A percentile compares a stretch with the other conserved stretches of the same genome.
phyloP scores from a whole-genome alignment of 2,888 invertebrate species.

The Drosophila anomalata region DNA sequence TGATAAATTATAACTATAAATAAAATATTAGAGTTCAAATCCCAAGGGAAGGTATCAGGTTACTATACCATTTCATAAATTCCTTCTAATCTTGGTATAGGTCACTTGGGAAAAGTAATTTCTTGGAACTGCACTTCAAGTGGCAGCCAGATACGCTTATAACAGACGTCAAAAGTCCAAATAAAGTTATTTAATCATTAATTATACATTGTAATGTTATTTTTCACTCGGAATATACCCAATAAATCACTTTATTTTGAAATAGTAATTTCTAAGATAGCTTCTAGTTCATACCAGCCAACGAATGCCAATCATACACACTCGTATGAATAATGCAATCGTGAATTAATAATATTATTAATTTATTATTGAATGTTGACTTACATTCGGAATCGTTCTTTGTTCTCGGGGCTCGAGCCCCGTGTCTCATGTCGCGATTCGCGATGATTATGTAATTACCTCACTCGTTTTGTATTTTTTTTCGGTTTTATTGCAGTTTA shows the following conservation, averaged over 20 bases:
- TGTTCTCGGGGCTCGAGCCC: conserved; percentile 20
- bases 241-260: not conserved
- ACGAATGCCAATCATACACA: not conserved
- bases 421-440: conserved; percentile 17
- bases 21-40: not conserved
- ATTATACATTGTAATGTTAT: not conserved
- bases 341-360: conserved; percentile 22
- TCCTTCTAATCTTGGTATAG: conserved; percentile 26
- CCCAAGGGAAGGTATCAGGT: not conserved
- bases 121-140: conserved; percentile 25
- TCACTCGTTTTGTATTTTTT: conserved; percentile 18
- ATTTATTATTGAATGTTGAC: conserved; percentile 42
- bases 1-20: not conserved
- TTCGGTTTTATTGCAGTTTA: conserved; percentile 16
- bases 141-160: conserved; percentile 1
- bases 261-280: not conserved
- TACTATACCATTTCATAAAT: not conserved
- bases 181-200: not conserved
- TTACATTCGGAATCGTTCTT: conserved; percentile 42
- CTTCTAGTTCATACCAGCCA: too few species aligned
- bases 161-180: conserved; percentile 24
- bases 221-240: not conserved
- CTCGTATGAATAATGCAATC: conserved; percentile 23
- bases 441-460: conserved; percentile 37
- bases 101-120: conserved; percentile 28